Percentiles rank a stretch among this genome's conserved stretches.
Evolutionary conservation across 2,113 vertebrate species (phyloP).

Genomic region (Cephalopholis sonnerati): DNA sequence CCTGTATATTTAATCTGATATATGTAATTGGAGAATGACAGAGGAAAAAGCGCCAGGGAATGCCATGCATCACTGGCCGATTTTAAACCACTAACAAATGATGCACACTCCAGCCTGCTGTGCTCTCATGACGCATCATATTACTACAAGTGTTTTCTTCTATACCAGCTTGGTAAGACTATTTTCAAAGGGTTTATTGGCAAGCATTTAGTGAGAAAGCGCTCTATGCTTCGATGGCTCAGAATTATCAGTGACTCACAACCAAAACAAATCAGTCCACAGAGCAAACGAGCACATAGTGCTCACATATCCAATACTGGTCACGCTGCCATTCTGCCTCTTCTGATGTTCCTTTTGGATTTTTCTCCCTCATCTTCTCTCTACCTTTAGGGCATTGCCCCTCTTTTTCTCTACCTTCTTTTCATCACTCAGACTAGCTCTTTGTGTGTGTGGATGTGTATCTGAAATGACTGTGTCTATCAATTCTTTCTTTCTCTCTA

Average conservation of each 20-base stretch:
- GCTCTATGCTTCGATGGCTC: constrained; percentile 30
- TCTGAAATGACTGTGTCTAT: constrained; percentile 28
- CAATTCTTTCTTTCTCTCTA: constrained; percentile 21
- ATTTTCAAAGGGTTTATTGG: constrained; percentile 54
- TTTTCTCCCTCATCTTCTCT: constrained; percentile 31
- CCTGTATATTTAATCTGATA: background rate
- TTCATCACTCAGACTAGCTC: constrained; percentile 21
- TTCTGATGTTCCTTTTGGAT: constrained; percentile 56
- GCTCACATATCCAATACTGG: constrained; percentile 45
- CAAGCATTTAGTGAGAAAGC: constrained; percentile 46
- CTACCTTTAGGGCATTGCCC: constrained; percentile 41
- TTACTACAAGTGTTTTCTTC: constrained; percentile 53
- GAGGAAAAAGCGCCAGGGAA: background rate
- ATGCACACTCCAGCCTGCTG: background rate
- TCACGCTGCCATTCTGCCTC: constrained; percentile 51
- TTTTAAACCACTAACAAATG: background rate
- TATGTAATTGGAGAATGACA: background rate
- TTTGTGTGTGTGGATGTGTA: constrained; percentile 29
- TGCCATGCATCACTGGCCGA: background rate
- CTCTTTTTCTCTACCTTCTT: constrained; percentile 26
- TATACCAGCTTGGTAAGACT: constrained; percentile 27
- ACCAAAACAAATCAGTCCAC: constrained; percentile 67
- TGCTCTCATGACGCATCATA: constrained; percentile 21
- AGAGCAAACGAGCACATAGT: constrained; percentile 44
- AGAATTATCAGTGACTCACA: constrained; percentile 71